Evolutionary conservation across 2,113 vertebrate species (phyloP).

Genomic region (Archilochus colubris): DNA sequence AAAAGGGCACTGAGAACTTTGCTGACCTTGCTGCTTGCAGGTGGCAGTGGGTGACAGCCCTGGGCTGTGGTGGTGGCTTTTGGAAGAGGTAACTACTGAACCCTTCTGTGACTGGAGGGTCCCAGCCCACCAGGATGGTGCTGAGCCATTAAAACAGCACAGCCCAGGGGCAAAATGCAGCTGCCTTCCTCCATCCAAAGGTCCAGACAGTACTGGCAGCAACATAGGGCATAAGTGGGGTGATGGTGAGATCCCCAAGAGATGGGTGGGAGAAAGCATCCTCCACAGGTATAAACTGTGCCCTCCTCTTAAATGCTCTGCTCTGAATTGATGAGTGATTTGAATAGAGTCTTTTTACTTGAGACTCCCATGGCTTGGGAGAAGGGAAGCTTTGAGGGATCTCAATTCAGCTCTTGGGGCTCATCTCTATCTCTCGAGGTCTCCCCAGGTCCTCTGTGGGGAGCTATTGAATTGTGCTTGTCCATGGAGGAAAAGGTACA

Average conservation of each 20-base stretch:
- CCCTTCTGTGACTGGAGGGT: not conserved
- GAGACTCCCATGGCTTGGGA: not conserved
- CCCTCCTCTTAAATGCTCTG: not conserved
- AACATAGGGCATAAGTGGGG: not conserved
- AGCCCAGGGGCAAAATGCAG: not conserved
- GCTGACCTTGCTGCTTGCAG: not conserved
- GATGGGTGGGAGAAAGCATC: not conserved
- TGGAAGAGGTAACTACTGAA: not conserved
- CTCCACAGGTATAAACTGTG: not conserved
- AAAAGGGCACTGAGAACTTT: not conserved
- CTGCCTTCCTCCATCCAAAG: not conserved
- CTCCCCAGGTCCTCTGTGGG: not conserved
- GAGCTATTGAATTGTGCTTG: not conserved
- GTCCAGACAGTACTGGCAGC: fast-evolving
- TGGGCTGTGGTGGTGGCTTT: not conserved
- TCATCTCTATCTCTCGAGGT: fast-evolving
- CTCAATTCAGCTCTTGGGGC: not conserved
- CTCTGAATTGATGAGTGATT: not conserved
- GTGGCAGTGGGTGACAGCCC: not conserved
- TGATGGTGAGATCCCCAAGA: fast-evolving
- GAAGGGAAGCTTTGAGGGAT: not conserved
- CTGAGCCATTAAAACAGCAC: not conserved
- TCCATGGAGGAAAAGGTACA: not conserved
- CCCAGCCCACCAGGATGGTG: not conserved
- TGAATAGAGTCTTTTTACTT: not conserved